Conservation (phyloP, 2,113 vertebrate species). For the Mionectes macconnelli region DNA sequence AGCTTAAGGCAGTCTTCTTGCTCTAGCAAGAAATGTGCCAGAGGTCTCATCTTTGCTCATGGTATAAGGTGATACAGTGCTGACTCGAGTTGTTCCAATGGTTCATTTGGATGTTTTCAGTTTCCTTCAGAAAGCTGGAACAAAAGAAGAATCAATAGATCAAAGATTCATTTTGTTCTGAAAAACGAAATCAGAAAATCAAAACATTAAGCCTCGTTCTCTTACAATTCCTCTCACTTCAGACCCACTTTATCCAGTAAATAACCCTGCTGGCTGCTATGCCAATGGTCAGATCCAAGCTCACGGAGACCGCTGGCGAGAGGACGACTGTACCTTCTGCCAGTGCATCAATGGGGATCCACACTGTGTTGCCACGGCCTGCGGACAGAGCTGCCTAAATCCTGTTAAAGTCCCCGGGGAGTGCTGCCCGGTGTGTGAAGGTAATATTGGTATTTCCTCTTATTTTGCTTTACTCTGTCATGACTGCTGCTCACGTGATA, state of each 20-base stretch:
- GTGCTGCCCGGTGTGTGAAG: constrained; percentile 89
- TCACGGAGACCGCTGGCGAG: constrained; percentile 89
- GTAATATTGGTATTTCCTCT: constrained; percentile 41
- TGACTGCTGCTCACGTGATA: neutral
- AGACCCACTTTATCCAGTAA: constrained; percentile 84
- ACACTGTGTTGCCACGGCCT: constrained; percentile 85
- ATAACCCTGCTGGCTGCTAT: constrained; percentile 87
- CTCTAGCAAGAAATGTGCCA: neutral
- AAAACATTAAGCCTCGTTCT: neutral
- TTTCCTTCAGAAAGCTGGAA: neutral
- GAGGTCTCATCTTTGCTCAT: neutral
- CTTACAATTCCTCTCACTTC: neutral
- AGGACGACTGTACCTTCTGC: constrained; percentile 90
- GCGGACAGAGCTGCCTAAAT: constrained; percentile 86
- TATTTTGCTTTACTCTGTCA: fast-evolving
- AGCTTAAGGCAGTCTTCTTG: neutral
- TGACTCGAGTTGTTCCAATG: neutral
- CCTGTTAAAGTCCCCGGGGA: constrained; percentile 89
- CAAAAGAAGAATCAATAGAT: neutral
- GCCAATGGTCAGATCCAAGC: constrained; percentile 87
- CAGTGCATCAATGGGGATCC: constrained; percentile 87
- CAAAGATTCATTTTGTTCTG: neutral
- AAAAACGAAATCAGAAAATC: neutral
- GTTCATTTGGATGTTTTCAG: neutral
- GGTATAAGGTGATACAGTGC: neutral